Base-by-base conservation (phyloP, 2,797 vertebrate genomes). In the Pyrocephalus nanus region DNA sequence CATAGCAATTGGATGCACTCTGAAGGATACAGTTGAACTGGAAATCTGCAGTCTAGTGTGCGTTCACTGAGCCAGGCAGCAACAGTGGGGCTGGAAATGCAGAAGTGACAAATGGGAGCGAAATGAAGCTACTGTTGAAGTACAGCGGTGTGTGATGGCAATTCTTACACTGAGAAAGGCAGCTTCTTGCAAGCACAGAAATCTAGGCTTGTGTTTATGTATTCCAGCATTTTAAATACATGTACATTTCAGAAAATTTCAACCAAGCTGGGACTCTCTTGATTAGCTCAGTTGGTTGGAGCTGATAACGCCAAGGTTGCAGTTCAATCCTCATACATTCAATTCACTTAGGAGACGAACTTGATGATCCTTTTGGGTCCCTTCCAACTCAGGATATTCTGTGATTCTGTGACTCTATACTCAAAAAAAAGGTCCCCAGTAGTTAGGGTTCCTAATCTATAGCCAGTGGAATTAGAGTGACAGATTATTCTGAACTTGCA, bases 131-230 rank as follows among this genome's bases (percentile, higher is more conserved):
- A 11, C 32, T 71, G 72, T n/a, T 74, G 7, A 18, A 34, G 47
- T 40, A 47, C 58, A 67, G 57, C 0, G 0, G 40, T 15, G 36
- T 1, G 1, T 38, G 76, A 12, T 54, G 73, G 45, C 82, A 53
- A 55, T 88, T 65, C 54, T 74, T 38, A 10, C 1, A 23, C 26
- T 1, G 3, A 45, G 78, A 25, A 66, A 61, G 61, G 60, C 50
- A 66, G 47, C 22, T 42, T 50, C 8, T 5, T 53, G 16, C 38
- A 58, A 48, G 30, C 1, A 1, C 13, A 60, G 32, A 58, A 50
- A 2, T 47, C 65, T 71, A 6, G 47, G 11, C 32, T 12, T 74
- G 30, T 36, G 27, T 53, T 74, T 40, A 22, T 75, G 50, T 27
- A 32, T 67, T 51, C 38, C 53, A 74, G 45, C 27, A 26, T 50